Base-by-base conservation (phyloP, 1,140 invertebrate genomes). In the Saccostrea echinata region DNA sequence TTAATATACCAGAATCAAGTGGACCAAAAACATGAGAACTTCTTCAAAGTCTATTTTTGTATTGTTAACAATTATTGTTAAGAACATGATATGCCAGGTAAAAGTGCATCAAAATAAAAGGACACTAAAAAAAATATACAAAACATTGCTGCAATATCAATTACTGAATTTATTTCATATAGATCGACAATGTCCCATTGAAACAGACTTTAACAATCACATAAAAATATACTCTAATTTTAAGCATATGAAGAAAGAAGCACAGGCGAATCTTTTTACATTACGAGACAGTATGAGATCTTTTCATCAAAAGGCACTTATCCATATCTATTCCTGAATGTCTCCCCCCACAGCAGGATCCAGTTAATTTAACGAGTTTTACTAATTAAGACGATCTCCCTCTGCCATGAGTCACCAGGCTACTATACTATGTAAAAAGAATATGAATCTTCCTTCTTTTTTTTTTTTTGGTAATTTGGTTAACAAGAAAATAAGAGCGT, bases 391-490 rank as follows among this genome's bases (percentile, higher is more conserved):
- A 13, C 27, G 27, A 76, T 8, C 12, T 33, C 27, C 68, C 9
- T 71, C 68, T 13, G 12, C 16, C 24, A 11, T 76, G 68, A 33
- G 68, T 76, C 68, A 71, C 30, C 68, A 33, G 24, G 30, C 27
- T 76, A 30, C 68, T 30, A 33, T 76, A 76, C 16, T 33, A 27
- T 76, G 30, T 76, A 76, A 27, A 27, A 30, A 76, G 24, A 76
- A 30, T 30, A 27, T 76, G 68, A 30, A 27, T 8, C 24, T 76
- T 76, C 68, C 27, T 30, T 16, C 30, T 16, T 11, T 27, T 76
- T 76, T 76, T 76, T 76, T 76, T n/a, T n/a, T n/a, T n/a, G n/a
- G 68, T 76, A 76, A 76, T 76, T 76, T 76, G 68, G 68, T 76
- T 76, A 76, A 76, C 33, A 76, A 76, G 68, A 30, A 33, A 76